Evolutionary conservation across 2,888 invertebrate genomes (phyloP).

Genomic region (Agrochola macilenta): DNA sequence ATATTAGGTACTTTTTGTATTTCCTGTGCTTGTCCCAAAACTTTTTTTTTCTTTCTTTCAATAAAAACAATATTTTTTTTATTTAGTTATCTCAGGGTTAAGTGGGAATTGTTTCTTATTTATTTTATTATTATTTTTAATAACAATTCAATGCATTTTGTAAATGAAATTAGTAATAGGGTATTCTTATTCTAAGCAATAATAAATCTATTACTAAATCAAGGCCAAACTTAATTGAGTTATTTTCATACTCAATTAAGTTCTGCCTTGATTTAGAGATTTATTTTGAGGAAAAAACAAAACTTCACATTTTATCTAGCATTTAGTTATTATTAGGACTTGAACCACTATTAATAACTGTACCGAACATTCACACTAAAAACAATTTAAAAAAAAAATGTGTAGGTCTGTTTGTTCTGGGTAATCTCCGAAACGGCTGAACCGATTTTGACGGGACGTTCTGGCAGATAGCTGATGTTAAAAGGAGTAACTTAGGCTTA

Average conservation of each 20-base stretch:
- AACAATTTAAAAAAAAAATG: no score
- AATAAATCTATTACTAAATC: neutral
- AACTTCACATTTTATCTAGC: neutral
- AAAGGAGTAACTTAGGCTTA: no score
- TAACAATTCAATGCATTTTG: neutral
- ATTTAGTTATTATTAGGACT: neutral
- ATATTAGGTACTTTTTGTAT: no score
- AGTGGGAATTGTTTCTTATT: neutral
- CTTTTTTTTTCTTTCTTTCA: no score
- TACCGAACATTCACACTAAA: neutral
- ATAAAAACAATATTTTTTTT: no score
- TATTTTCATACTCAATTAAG: no score
- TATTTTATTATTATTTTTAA: neutral
- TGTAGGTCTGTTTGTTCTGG: no score
- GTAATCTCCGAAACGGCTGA: no score
- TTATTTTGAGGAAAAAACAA: constrained; percentile 2
- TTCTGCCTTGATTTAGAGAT: no score
- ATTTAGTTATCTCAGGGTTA: neutral
- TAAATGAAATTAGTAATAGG: neutral
- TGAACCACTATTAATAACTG: neutral
- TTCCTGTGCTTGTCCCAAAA: no score
- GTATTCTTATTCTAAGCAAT: neutral
- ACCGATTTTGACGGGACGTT: no score
- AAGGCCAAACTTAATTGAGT: neutral
- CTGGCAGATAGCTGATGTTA: no score